A percentile compares a stretch with the other conserved stretches of the same genome.
Evolutionary conservation across 2,113 vertebrate species (phyloP).

Genomic region (Lasiurus borealis): DNA sequence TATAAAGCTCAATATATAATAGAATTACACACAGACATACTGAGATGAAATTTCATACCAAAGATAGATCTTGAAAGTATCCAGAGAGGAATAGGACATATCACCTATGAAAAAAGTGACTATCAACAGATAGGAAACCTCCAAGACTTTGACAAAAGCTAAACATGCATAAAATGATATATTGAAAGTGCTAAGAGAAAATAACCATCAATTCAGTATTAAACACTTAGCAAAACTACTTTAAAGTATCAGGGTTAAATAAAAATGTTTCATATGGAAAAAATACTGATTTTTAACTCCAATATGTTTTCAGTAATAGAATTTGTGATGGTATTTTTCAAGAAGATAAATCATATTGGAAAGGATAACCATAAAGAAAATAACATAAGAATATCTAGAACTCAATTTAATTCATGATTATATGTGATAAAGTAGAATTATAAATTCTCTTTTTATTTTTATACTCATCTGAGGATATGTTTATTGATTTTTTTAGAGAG

Average conservation of each 20-base stretch:
- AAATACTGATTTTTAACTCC: neutral
- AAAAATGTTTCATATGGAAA: neutral
- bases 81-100: neutral
- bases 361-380: neutral
- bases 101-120: neutral
- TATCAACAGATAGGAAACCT: neutral
- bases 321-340: neutral
- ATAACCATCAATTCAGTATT: neutral
- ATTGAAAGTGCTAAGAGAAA: conserved; percentile 14
- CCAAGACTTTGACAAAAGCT: neutral
- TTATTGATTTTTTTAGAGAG: neutral
- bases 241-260: neutral
- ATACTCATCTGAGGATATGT: neutral
- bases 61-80: neutral
- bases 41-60: neutral
- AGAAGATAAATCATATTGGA: neutral
- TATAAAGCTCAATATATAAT: neutral
- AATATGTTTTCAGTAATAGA: neutral
- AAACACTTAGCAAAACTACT: neutral
- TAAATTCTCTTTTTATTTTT: neutral
- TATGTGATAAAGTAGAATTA: neutral
- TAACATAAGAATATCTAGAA: neutral
- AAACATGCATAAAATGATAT: neutral
- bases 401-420: neutral
- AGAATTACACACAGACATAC: neutral